Percentiles rank a stretch among this genome's conserved stretches.
phyloP scores from a whole-genome alignment of 2,888 invertebrate genomes.

The Netelia melanura region DNA sequence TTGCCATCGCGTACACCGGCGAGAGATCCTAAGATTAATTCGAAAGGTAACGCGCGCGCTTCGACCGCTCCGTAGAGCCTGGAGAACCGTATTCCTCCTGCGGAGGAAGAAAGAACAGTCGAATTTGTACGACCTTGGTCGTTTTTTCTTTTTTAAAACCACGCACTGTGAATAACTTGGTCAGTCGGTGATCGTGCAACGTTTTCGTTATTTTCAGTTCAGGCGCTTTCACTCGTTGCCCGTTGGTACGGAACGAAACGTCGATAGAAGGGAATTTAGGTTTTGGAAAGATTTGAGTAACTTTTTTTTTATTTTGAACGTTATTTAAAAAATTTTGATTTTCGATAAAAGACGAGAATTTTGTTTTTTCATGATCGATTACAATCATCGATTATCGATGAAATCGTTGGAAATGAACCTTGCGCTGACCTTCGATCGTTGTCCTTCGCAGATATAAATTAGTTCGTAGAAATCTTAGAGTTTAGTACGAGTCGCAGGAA shows the following conservation, averaged over 20 bases:
- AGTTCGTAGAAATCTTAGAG: constrained; percentile 50
- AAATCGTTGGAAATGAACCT: constrained; percentile 37
- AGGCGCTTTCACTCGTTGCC: not conserved
- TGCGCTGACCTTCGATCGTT: constrained; percentile 9
- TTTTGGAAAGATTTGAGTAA: no score
- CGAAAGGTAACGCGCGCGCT: constrained; percentile 26
- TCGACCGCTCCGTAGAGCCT: not conserved
- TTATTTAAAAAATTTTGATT: no score
- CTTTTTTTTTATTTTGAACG: no score
- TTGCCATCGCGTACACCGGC: constrained; percentile 30
- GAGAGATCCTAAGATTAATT: constrained; percentile 44
- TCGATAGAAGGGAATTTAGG: not conserved
- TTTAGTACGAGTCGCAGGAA: constrained; percentile 28
- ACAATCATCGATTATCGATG: not conserved
- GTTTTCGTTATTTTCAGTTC: not conserved
- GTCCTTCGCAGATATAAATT: constrained; percentile 58
- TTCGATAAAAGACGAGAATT: no score
- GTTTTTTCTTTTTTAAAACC: not conserved
- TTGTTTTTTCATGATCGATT: no score
- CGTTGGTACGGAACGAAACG: not conserved
- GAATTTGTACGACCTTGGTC: constrained; percentile 11
- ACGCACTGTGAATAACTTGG: not conserved
- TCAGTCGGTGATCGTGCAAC: not conserved
- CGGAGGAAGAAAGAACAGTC: not conserved
- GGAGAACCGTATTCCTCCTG: not conserved